Conservation (phyloP, 2,888 invertebrate genomes). For the Diadegma fenestrale region DNA sequence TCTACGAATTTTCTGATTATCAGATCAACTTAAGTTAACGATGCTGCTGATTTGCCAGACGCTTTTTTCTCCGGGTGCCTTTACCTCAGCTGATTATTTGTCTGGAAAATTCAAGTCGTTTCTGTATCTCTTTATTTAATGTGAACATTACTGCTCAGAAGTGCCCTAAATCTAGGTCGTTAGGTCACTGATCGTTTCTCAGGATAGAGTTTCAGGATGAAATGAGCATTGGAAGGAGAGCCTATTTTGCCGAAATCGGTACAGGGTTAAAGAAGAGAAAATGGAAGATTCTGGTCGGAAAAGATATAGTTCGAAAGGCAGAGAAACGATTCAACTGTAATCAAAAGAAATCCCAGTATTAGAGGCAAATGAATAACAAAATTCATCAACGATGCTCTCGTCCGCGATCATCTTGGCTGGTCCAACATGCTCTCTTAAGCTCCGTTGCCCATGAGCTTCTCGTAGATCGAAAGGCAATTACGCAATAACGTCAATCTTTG, state of each 20-base stretch:
- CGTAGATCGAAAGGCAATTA: constrained; percentile 4
- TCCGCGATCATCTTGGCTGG: neutral
- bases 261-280: constrained; percentile 5
- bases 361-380: constrained; percentile 29
- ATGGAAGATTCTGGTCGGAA: constrained; percentile 16
- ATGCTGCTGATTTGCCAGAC: neutral
- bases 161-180: constrained; percentile 60
- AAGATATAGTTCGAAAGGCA: constrained; percentile 30
- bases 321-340: constrained; percentile 40
- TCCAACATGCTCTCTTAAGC: neutral
- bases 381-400: constrained; percentile 28
- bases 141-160: constrained; percentile 24
- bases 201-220: neutral
- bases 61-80: neutral
- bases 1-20: neutral
- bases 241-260: neutral
- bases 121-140: neutral
- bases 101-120: neutral
- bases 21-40: neutral
- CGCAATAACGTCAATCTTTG: neutral
- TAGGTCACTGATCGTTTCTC: constrained; percentile 62
- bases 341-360: constrained; percentile 49
- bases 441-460: constrained; percentile 4
- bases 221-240: constrained; percentile 4
- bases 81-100: neutral